These are phyloP conservation scores for Drosophila jambulina DNA, from an alignment of 1,140 invertebrate genomes.

Conservation along the genomic window DNA sequence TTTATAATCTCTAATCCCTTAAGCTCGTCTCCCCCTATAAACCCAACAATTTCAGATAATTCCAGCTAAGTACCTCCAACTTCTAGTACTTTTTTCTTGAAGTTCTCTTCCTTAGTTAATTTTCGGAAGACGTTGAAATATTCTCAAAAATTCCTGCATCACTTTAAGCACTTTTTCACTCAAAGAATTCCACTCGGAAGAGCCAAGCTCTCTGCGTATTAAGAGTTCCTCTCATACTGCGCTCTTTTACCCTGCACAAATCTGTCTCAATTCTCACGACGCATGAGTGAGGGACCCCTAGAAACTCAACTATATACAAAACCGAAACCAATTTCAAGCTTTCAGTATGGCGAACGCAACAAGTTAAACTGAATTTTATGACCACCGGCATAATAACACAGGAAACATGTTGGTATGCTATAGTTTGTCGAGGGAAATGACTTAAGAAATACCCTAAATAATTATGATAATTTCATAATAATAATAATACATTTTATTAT, in stretches of 20 bases:
- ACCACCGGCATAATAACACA: conserved; percentile 21
- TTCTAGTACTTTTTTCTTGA: neutral
- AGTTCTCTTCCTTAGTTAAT: neutral
- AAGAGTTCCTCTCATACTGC: conserved; percentile 1
- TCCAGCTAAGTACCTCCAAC: neutral
- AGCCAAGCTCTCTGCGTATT: neutral
- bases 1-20: conserved; percentile 8
- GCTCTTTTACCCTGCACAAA: conserved; percentile 3
- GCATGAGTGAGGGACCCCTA: conserved; percentile 24
- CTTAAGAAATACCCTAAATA: neutral
- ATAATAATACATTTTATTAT: too few species aligned
- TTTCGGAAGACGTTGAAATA: conserved; percentile 1
- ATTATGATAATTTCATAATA: too few species aligned
- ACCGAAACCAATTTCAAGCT: conserved; percentile 34
- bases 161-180: conserved; percentile 10
- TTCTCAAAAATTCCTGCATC: neutral
- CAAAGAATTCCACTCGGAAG: conserved; percentile 34
- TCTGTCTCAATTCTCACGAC: conserved; percentile 35
- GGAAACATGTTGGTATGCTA: conserved; percentile 1
- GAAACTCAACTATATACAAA: neutral
- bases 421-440: neutral
- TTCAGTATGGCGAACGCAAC: conserved; percentile 42
- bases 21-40: neutral
- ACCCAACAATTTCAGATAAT: neutral
- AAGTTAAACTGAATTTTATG: conserved; percentile 57